Conservation (phyloP, 1,140 invertebrate genomes). For the Brachionus asplanchnoidis region DNA sequence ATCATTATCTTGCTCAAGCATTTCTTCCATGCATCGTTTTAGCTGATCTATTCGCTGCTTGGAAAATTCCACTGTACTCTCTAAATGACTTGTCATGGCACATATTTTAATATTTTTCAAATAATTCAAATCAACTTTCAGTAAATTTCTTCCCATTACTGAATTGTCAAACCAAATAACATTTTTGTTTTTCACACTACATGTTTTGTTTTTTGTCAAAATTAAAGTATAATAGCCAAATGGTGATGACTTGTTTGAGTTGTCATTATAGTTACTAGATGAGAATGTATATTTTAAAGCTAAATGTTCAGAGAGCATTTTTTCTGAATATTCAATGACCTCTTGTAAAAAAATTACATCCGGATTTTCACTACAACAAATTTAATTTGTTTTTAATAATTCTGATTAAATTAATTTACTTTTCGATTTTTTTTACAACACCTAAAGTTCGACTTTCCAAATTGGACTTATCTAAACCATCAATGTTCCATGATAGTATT, state of each 20-base stretch:
- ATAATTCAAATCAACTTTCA: constrained; percentile 56
- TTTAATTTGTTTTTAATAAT: too few species aligned
- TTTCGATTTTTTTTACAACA: constrained; percentile 59
- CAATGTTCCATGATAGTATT: constrained; percentile 63
- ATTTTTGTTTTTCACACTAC: constrained; percentile 54
- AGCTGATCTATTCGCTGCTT: constrained; percentile 59
- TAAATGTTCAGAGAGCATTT: constrained; percentile 46
- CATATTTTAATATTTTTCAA: constrained; percentile 57
- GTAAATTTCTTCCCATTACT: constrained; percentile 61
- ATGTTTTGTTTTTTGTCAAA: constrained; percentile 57
- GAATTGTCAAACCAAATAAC: constrained; percentile 57
- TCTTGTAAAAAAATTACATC: constrained; percentile 66
- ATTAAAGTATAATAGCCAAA: constrained; percentile 45
- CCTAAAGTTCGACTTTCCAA: constrained; percentile 59
- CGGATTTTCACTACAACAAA: constrained; percentile 58
- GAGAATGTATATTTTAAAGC: constrained; percentile 46
- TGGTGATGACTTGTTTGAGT: neutral
- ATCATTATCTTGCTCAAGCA: constrained; percentile 49
- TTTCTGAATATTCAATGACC: constrained; percentile 58
- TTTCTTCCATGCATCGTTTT: constrained; percentile 53
- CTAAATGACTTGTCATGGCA: constrained; percentile 63
- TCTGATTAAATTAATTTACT: constrained; percentile 50
- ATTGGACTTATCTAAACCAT: constrained; percentile 63
- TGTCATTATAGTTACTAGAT: constrained; percentile 47
- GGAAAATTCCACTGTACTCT: constrained; percentile 60